These are phyloP conservation scores for Tetraodon nigroviridis DNA, from an alignment of 2,113 vertebrate genomes.

Conservation along the genomic window DNA sequence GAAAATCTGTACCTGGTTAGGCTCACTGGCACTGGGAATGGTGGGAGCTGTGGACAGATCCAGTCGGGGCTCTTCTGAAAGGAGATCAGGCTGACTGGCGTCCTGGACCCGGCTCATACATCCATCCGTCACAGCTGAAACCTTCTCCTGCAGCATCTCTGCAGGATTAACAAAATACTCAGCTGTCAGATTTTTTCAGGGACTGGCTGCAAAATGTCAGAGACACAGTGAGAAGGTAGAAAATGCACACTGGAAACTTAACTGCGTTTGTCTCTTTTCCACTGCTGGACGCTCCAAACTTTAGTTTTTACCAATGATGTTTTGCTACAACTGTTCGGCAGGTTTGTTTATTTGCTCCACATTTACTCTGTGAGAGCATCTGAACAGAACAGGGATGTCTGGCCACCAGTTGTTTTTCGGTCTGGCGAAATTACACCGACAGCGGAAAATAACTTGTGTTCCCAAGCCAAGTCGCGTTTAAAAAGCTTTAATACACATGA, in stretches of 20 bases:
- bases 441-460: conserved; percentile 15
- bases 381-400: neutral
- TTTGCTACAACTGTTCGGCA: too few relatives aligned
- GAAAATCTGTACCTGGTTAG: conserved; percentile 85
- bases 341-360: too few relatives aligned
- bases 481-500: neutral
- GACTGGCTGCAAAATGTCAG: neutral
- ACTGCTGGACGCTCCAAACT: too few relatives aligned
- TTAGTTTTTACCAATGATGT: too few relatives aligned
- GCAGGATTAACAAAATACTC: conserved; percentile 44
- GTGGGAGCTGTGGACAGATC: conserved; percentile 76
- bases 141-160: conserved; percentile 99
- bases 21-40: conserved; percentile 78
- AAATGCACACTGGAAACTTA: too few relatives aligned
- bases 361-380: neutral
- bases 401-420: conserved; percentile 10
- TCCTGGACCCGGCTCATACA: conserved; percentile 78
- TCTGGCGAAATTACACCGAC: neutral
- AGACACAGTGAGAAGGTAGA: too few relatives aligned
- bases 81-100: conserved; percentile 74
- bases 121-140: conserved; percentile 86
- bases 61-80: conserved; percentile 75
- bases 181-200: conserved; percentile 39
- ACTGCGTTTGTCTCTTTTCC: too few relatives aligned
- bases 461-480: neutral